Percentiles rank a stretch among this genome's conserved stretches.
Conservation (phyloP, 2,797 vertebrate species). For the Lindbergichthys nudifrons region DNA sequence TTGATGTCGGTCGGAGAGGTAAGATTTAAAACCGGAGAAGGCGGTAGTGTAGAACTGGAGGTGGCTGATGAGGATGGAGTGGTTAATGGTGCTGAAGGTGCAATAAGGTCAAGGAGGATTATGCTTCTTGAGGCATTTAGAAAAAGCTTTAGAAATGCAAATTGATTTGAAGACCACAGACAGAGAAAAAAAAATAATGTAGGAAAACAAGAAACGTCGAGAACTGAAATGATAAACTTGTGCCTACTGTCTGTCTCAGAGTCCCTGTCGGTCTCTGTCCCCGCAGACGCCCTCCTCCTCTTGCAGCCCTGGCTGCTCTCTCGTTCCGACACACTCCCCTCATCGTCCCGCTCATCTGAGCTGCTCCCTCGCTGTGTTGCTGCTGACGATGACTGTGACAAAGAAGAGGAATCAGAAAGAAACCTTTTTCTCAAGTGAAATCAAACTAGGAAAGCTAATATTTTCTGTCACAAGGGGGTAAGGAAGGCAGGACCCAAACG, state of each 20-base stretch:
- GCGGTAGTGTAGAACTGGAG: too few relatives aligned
- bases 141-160: not conserved
- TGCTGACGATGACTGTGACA: conserved; percentile 32
- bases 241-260: conserved; percentile 59
- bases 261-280: conserved; percentile 51
- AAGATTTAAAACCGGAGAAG: too few relatives aligned
- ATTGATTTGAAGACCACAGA: not conserved
- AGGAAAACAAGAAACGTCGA: not conserved
- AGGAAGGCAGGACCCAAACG: too few relatives aligned
- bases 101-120: too few relatives aligned
- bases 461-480: not conserved
- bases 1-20: too few relatives aligned
- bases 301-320: conserved; percentile 49
- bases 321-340: conserved; percentile 15
- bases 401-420: conserved; percentile 2
- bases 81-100: too few relatives aligned
- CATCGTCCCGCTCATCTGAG: conserved; percentile 52
- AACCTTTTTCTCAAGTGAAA: not conserved
- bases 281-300: conserved; percentile 64
- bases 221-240: not conserved
- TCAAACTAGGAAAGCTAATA: not conserved
- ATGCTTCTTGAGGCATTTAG: too few relatives aligned
- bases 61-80: too few relatives aligned
- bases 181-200: not conserved
- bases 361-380: conserved; percentile 43